Evolutionary conservation across 1,140 invertebrate species (phyloP).

Genomic region (Ctenoplectra terminalis): DNA sequence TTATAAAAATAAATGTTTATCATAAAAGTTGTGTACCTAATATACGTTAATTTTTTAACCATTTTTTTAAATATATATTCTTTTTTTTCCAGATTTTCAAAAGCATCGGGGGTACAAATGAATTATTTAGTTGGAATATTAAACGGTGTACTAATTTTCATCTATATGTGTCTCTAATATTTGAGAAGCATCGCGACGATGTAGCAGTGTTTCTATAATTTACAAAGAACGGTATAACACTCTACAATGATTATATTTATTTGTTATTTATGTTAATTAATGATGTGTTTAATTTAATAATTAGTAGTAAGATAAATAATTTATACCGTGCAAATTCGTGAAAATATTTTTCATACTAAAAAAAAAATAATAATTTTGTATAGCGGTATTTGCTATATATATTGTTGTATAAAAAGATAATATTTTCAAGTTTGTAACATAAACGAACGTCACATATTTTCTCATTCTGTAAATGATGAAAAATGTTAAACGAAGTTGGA

Average conservation of each 20-base stretch:
- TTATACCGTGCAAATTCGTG: neutral
- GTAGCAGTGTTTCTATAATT: neutral
- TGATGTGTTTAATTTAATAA: slow-evolving; percentile 20
- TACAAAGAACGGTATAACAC: neutral
- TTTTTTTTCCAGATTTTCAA: slow-evolving; percentile 60
- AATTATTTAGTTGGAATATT: slow-evolving; percentile 74
- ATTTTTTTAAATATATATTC: slow-evolving; percentile 9
- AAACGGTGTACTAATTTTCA: slow-evolving; percentile 71
- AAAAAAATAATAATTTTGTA: neutral
- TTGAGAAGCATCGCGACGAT: neutral
- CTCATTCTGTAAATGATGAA: neutral
- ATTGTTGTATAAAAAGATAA: neutral
- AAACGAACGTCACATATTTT: neutral
- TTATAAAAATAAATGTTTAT: neutral
- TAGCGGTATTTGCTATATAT: no score
- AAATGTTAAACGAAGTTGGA: neutral
- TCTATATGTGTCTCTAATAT: slow-evolving; percentile 72
- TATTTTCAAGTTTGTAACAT: neutral
- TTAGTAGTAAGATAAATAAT: neutral
- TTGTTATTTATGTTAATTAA: slow-evolving; percentile 21
- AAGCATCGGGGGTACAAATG: slow-evolving; percentile 59
- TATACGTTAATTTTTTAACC: neutral
- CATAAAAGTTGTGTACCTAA: neutral
- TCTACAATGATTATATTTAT: slow-evolving; percentile 27
- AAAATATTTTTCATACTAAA: neutral